Evolutionary conservation across 2,113 vertebrate species (phyloP).

Genomic region (Tauraco erythrolophus): DNA sequence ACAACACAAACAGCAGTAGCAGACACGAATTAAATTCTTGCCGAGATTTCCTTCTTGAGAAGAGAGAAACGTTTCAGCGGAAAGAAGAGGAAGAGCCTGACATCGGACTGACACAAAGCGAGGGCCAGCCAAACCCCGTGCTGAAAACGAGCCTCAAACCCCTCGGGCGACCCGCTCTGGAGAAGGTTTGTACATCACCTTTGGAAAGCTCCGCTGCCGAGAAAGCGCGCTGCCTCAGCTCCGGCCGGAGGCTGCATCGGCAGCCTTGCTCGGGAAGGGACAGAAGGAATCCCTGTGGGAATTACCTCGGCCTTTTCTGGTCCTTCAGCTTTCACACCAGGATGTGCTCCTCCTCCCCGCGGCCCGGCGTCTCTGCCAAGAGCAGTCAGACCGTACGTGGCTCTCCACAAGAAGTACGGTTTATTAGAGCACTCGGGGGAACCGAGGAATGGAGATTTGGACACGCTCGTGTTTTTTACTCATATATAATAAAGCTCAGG

Average conservation of each 20-base stretch:
- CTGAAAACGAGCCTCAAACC: neutral
- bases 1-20: neutral
- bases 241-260: neutral
- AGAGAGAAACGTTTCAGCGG: neutral
- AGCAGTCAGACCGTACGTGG: rapidly evolving
- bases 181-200: neutral
- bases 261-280: neutral
- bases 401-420: neutral
- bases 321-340: neutral
- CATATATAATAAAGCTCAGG: neutral
- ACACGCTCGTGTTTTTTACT: neutral
- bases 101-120: neutral
- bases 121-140: neutral
- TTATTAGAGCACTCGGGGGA: neutral
- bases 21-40: neutral
- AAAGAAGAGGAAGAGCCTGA: neutral
- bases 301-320: neutral
- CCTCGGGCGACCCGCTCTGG: rapidly evolving
- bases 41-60: neutral
- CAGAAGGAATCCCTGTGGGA: neutral
- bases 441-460: neutral
- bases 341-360: neutral
- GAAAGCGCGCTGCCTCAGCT: neutral
- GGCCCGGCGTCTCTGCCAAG: rapidly evolving
- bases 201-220: neutral